Percentiles rank a stretch among this genome's conserved stretches.
Evolutionary conservation across 2,888 invertebrate genomes (phyloP).

Genomic region (Corythucha ciliata): DNA sequence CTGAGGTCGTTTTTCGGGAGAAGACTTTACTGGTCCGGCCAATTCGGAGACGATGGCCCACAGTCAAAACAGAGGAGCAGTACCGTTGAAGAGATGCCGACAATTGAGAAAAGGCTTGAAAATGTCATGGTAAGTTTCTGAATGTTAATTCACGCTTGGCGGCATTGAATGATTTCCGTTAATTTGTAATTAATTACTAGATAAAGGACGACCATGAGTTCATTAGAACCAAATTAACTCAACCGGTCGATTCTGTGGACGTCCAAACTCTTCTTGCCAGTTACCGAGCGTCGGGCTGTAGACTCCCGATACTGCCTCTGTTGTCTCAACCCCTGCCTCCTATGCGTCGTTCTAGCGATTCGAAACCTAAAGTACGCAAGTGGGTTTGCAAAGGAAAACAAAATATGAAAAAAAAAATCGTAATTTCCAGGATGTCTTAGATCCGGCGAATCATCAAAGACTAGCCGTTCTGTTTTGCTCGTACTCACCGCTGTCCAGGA

Average conservation of each 20-base stretch:
- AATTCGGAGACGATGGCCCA: constrained; percentile 44
- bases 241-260: constrained; percentile 53
- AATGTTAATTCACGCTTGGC: not conserved
- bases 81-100: constrained; percentile 11
- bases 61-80: constrained; percentile 18
- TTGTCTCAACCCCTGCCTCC: too few species aligned
- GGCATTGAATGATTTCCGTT: not conserved
- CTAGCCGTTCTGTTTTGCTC: constrained; percentile 85
- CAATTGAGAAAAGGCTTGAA: constrained; percentile 18
- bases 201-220: constrained; percentile 55
- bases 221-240: constrained; percentile 57
- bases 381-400: too few species aligned
- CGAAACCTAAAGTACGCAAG: constrained; percentile 7
- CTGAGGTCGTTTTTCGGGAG: constrained; percentile 62
- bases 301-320: constrained; percentile 41
- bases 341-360: not conserved
- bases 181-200: constrained; percentile 12
- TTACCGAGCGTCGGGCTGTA: constrained; percentile 77
- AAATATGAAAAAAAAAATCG: too few species aligned
- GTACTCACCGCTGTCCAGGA: constrained; percentile 61
- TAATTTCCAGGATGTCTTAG: constrained; percentile 55
- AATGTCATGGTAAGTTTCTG: constrained; percentile 22
- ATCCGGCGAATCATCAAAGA: constrained; percentile 74
- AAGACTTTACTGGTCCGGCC: constrained; percentile 61
- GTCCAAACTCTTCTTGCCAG: constrained; percentile 68